Evolutionary conservation across 2,113 vertebrate species (phyloP), one percentile per base, ranked within the genome.

Genomic region (Dunckerocampus dactyliophorus): DNA sequence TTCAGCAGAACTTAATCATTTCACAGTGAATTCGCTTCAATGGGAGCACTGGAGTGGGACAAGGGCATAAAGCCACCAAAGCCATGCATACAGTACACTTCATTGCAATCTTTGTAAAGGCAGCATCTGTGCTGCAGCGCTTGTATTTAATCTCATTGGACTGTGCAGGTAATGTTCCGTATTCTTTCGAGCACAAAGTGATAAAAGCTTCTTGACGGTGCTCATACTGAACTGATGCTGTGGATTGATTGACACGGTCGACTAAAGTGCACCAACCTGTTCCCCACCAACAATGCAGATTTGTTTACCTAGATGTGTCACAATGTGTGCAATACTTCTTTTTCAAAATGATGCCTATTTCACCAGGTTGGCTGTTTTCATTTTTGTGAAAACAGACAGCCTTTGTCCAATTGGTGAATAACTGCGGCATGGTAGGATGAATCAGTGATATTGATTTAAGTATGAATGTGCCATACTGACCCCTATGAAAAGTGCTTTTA

Each of bases 211-310:
- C 20, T 49, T 24, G 21, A 22, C 48, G n/a, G 48, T 19, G 14
- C 21, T 50, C 48, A 50, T 19, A 52, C 53, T 47, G 51, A 37
- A n/a, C 37, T 34, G 74, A 79, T 74, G 75, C 80, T 65, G 37
- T 43, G 49, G 15, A 74, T 45, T 59, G 76, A 77, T 71, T 22
- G 11, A 61, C 80, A 57, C 47, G 2, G 22, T 39, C n/a, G 62
- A 57, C 49, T 11, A 64, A 82, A 85, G 82, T 85, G 81, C 62
- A 75, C 85, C 47, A 47, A 84, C 85, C 82, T 80, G 85, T 87
- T 88, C 77, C 57, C 39, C 65, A 47, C 42, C 47, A 77, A 88
- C 85, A 85, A 86, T 82, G 75, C 65, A 49, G 64, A 31, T 69
- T 60, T 74, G 69, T 82, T 68, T 75, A 75, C 61, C 67, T 78